Evolutionary conservation across 2,113 vertebrate genomes (phyloP).

Genomic region (Rynchops niger): DNA sequence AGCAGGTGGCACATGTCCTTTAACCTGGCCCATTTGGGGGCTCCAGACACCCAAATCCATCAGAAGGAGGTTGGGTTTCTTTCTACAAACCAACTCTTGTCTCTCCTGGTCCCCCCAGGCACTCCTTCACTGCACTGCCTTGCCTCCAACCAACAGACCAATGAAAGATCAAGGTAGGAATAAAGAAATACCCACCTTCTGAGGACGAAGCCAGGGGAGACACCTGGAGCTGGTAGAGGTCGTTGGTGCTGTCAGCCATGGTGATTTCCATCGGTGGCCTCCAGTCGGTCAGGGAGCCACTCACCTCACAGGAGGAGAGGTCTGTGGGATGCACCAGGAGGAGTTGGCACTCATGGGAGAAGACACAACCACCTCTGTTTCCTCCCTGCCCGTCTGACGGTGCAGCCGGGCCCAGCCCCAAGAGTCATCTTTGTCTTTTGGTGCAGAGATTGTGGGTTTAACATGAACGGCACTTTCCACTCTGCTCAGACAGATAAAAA

Average conservation of each 20-base stretch:
- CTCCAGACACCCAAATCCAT: not conserved
- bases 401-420: not conserved
- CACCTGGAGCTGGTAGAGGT: constrained; percentile 78
- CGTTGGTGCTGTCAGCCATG: constrained; percentile 78
- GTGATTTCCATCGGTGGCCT: constrained; percentile 37
- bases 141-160: not conserved
- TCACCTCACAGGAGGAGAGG: constrained; percentile 54
- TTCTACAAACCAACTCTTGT: not conserved
- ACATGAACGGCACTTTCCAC: accelerated
- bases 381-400: accelerated
- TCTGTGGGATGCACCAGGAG: constrained; percentile 28
- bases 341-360: not conserved
- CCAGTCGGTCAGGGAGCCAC: constrained; percentile 61
- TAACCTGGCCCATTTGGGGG: not conserved
- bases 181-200: constrained; percentile 56
- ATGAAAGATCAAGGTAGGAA: not conserved
- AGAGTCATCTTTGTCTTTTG: not conserved
- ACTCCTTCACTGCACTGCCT: not conserved
- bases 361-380: not conserved
- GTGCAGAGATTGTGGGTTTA: not conserved
- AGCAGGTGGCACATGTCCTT: not conserved
- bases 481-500: not conserved
- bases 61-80: not conserved
- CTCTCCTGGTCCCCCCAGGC: not conserved
- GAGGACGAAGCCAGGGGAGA: constrained; percentile 76